Base-by-base conservation (phyloP, 1,140 invertebrate species). In the Musca vetustissima region DNA sequence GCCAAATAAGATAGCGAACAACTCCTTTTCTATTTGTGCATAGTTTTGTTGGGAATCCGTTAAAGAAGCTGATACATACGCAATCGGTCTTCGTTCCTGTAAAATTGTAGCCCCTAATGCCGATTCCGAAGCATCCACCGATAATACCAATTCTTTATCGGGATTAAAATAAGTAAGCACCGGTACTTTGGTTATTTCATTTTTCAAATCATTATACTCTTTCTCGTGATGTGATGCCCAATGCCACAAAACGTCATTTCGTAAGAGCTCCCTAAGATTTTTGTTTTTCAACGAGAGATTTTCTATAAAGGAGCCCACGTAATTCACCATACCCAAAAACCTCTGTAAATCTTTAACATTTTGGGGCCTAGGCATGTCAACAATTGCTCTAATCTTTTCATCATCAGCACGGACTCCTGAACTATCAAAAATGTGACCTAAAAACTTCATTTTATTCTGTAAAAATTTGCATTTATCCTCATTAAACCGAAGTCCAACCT, bases 11-110 rank as follows among this genome's bases (percentile, higher is more conserved):
- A 85, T 79, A 21, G 79, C 82, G n/a, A 83, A 74, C 15, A 77
- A 69, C 72, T 85, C 83, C 67, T 83, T 84, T 61, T 86, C 83
- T 32, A 84, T 84, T 69, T 83, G 80, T 8, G 79, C 72, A 70
- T 84, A 86, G 21, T 77, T 76, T 50, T 74, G 43, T 72, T 86
- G 76, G 43, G 75, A 67, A 25, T 67, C 69, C 15, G 71, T 79
- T 53, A 82, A 64, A 15, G 73, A 66, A 48, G 72, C 66, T 14
- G 78, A 81, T 9, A 78, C 80, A 70, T 73, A 83, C 36, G 74
- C 75, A 13, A 82, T 73, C 17, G 78, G 78, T 19, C 70, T 67
- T 25, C 69, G 69, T 65, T 76, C 55, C 73, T 84, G 79, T 25
- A 83, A 32, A 32, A 83, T 69, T 47, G 64, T 66, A 21, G 74